phyloP scores from a whole-genome alignment of 2,113 vertebrate genomes.

The Phainopepla nitens region DNA sequence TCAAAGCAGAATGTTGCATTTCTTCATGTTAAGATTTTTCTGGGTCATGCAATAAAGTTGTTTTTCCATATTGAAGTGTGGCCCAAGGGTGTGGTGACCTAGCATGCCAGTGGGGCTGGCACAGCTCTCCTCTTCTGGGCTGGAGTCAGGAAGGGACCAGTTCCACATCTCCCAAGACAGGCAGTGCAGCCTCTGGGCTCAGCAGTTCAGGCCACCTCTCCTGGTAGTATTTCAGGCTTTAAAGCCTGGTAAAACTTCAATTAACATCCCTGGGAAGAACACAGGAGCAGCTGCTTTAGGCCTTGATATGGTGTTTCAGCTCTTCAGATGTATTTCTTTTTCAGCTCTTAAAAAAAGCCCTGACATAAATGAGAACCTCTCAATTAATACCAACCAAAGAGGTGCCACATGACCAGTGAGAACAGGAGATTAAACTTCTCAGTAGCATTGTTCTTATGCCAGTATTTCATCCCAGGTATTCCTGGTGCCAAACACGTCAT shows the following conservation, averaged over 20 bases:
- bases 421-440: background rate
- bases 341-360: background rate
- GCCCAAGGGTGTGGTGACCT: background rate
- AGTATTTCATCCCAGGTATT: background rate
- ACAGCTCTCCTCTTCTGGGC: background rate
- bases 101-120: rapidly evolving
- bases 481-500: background rate
- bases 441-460: background rate
- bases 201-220: background rate
- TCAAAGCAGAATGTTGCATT: background rate
- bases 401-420: background rate
- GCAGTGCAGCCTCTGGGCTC: background rate
- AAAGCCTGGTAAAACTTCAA: background rate
- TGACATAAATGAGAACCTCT: background rate
- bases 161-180: background rate
- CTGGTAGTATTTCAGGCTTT: background rate
- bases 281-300: background rate
- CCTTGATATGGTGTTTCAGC: background rate
- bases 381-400: background rate
- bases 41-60: background rate
- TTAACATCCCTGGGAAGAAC: background rate
- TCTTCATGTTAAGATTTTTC: background rate
- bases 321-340: background rate
- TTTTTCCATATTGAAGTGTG: background rate
- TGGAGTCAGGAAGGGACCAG: background rate